These are phyloP conservation scores for Tyrannus savana DNA, from an alignment of 2,113 vertebrate species.

Conservation along the genomic window DNA sequence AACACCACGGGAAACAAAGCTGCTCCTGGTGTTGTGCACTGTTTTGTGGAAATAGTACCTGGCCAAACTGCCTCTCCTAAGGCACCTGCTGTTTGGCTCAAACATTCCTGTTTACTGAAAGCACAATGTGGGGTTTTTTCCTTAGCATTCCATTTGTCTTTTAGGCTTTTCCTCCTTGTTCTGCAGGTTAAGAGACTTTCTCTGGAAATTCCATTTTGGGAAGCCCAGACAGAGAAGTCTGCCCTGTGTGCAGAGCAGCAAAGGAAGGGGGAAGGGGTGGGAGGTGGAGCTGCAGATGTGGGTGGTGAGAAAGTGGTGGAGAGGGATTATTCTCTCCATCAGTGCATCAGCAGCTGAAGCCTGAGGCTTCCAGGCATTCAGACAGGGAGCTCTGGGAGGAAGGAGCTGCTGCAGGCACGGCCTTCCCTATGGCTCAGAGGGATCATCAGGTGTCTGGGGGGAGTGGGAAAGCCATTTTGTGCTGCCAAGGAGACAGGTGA, in stretches of 20 bases:
- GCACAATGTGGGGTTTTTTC: fast-evolving
- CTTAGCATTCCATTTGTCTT: not conserved
- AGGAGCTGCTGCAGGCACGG: not conserved
- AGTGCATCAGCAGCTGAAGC: not conserved
- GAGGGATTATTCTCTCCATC: not conserved
- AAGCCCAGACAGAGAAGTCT: not conserved
- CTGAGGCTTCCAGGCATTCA: not conserved
- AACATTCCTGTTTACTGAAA: not conserved
- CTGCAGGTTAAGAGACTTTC: not conserved
- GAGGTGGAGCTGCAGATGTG: not conserved
- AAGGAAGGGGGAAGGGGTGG: not conserved
- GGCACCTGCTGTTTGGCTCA: not conserved
- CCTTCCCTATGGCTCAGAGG: fast-evolving
- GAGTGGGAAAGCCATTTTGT: not conserved
- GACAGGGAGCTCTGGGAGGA: no score
- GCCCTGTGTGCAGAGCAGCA: not conserved
- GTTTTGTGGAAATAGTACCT: not conserved
- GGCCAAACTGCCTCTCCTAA: not conserved
- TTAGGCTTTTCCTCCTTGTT: not conserved
- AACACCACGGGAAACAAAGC: not conserved
- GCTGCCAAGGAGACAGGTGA: not conserved
- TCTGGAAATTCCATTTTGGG: not conserved
- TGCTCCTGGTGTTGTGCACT: not conserved
- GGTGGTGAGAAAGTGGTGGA: not conserved
- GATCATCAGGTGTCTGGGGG: not conserved